Evolutionary conservation across 2,888 invertebrate species (phyloP).

Genomic region (Heteromyza rotundicornis): DNA sequence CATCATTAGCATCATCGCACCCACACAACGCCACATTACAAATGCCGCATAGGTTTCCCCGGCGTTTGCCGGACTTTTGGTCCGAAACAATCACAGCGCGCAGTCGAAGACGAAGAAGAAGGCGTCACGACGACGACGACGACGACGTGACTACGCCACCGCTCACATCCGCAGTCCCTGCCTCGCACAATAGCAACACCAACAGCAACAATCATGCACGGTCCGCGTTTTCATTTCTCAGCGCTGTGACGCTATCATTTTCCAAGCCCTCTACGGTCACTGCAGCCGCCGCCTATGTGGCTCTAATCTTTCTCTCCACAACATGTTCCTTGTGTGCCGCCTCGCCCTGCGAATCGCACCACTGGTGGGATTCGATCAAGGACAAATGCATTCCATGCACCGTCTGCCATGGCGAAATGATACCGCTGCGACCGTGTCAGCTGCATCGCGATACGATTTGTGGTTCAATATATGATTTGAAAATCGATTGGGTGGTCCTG

Average conservation of each 20-base stretch:
- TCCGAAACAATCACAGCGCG: constrained; percentile 22
- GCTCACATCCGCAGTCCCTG: constrained; percentile 12
- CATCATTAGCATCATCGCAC: constrained; percentile 11
- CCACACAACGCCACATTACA: constrained; percentile 14
- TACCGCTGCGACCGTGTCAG: constrained; percentile 76
- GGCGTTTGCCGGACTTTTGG: constrained; percentile 24
- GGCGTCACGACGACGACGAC: neutral
- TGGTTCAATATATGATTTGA: constrained; percentile 72
- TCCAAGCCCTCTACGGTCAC: constrained; percentile 22
- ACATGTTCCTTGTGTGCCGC: constrained; percentile 52
- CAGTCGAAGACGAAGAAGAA: constrained; percentile 27
- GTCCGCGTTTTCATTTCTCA: constrained; percentile 8
- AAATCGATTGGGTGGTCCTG: constrained; percentile 69
- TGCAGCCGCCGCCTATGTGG: constrained; percentile 39
- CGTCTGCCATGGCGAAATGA: constrained; percentile 70
- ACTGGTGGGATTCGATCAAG: constrained; percentile 74
- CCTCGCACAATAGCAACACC: constrained; percentile 14
- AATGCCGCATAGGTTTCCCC: constrained; percentile 14
- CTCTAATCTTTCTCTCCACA: constrained; percentile 47
- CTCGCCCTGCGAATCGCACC: constrained; percentile 66
- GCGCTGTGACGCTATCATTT: constrained; percentile 7
- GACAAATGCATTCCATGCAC: constrained; percentile 75
- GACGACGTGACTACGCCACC: constrained; percentile 6
- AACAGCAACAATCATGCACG: constrained; percentile 14
- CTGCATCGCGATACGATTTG: constrained; percentile 78